phyloP scores from a whole-genome alignment of 2,888 invertebrate genomes.

The Andrena hattorfiana region DNA sequence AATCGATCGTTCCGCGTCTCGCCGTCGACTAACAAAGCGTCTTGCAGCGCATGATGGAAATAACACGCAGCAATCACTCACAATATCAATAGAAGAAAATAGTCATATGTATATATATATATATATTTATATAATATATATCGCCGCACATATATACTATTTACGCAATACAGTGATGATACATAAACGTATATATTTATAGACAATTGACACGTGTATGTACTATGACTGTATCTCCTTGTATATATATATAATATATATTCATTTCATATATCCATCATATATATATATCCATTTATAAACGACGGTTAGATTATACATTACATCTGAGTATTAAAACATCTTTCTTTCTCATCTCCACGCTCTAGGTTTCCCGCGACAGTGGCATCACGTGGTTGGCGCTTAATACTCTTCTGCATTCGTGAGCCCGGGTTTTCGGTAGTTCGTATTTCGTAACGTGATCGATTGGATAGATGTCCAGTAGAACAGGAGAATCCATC shows the following conservation, averaged over 20 bases:
- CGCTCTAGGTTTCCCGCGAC: conserved; percentile 23
- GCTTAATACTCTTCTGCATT: conserved; percentile 49
- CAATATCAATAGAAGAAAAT: conserved; percentile 83
- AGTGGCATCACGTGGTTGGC: conserved; percentile 39
- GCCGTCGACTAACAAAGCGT: conserved; percentile 54
- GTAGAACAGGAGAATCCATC: conserved; percentile 7
- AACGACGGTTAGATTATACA: conserved; percentile 79
- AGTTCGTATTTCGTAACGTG: conserved; percentile 8
- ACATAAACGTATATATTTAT: conserved; percentile 65
- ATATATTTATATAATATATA: conserved; percentile 62
- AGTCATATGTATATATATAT: conserved; percentile 75
- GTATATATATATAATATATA: conserved; percentile 71
- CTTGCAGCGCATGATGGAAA: conserved; percentile 69
- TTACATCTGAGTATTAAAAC: conserved; percentile 79
- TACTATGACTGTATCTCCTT: conserved; percentile 17
- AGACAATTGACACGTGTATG: conserved; percentile 17
- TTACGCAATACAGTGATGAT: conserved; percentile 55
- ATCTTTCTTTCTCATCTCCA: conserved; percentile 36
- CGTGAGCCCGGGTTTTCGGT: conserved; percentile 60
- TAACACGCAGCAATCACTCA: conserved; percentile 77
- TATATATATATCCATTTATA: conserved; percentile 77
- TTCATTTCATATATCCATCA: conserved; percentile 72
- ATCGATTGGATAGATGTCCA: conserved; percentile 6
- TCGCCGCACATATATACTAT: conserved; percentile 53
- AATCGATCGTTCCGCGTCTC: conserved; percentile 42